Base-by-base conservation (phyloP, 2,113 vertebrate genomes). In the Ariopsis seemanni region DNA sequence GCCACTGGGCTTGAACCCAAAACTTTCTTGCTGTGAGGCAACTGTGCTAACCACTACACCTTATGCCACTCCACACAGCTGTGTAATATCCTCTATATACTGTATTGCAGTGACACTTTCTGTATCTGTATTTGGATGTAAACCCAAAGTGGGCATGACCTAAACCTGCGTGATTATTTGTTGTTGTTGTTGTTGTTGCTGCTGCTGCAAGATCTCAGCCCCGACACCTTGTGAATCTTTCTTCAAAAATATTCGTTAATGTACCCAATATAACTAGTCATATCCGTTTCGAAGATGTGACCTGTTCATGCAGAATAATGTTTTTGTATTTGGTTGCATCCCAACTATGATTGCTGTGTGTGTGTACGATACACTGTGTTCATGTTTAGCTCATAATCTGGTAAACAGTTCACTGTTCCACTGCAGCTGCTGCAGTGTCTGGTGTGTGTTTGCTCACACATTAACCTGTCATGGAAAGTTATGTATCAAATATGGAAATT, bases 351-450 rank as follows among this genome's bases (percentile, higher is more conserved):
- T 42, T 42, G 42, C 2, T 42, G 42, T 81, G 71, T 87, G 55
- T 72, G 50, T 55, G 60, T 18, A 42, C 42, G 42, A 52, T 27
- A 81, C 82, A 81, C 63, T 65, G 30, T 57, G 57, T 63, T 65
- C 5, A 58, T 52, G 85, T 62, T 84, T 53, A 2, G 3, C 34
- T 87, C 57, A 83, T 62, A 65, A 82, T 83, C 74, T 52, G 67
- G 78, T 83, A 82, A 82, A 50, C 85, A 87, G 78, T 77, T 63
- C 20, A 15, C 74, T 55, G 65, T 79, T 78, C 81, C 71, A 50
- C 53, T 58, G 77, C 83, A 89, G 86, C 86, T 89, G 85, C 75
- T 65, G 74, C 80, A 86, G 71, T 52, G 27, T 89, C 81, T 85
- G 81, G 15, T 20, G 8, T 53, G 8, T 34, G 20, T 34, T 27